Base-by-base conservation (phyloP, 2,888 invertebrate genomes). In the Aphidius colemani region DNA sequence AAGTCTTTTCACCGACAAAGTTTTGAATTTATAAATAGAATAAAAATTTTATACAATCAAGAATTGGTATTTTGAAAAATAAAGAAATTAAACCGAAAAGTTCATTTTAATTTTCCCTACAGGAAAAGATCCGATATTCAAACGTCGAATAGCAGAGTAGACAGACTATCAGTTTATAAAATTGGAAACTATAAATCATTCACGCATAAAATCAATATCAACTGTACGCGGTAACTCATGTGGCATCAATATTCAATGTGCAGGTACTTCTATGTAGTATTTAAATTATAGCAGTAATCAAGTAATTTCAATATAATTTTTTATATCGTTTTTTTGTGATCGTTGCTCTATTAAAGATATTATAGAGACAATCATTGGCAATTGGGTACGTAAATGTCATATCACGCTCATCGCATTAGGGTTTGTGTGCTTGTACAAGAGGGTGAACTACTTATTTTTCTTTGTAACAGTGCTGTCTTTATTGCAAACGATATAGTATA, bases 321-420 rank as follows among this genome's bases (percentile, higher is more conserved):
- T 53, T 70, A 70, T 70, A 69, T 69, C 64, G 67, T 68, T 69
- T 67, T 71, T 69, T 70, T 67, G 69, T 66, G 69, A 69, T 69
- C 67, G 63, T 68, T 68, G 68, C 69, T 71, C 64, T 67, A 67
- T 72, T 73, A 71, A 67, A 65, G 70, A 72, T 30, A 30, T 75
- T 70, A 73, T 70, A 71, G 63, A 67, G 75, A 75, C 71, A 74
- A 79, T 79, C 73, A 79, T 79, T 72, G 78, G 69, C 67, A 74
- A 75, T 72, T 72, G 72, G 74, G 74, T 72, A 76, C 78, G 76
- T 75, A 78, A 80, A 79, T 73, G 77, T 73, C 75, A 71, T 75
- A 30, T 30, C 30, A 30, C 30, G 74, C 73, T 74, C 75, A 76
- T 75, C 75, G 71, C 68, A 65, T 69, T 71, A 72, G 74, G 76